phyloP scores from a whole-genome alignment of 2,888 invertebrate genomes.

The Willowsia nigromaculata region DNA sequence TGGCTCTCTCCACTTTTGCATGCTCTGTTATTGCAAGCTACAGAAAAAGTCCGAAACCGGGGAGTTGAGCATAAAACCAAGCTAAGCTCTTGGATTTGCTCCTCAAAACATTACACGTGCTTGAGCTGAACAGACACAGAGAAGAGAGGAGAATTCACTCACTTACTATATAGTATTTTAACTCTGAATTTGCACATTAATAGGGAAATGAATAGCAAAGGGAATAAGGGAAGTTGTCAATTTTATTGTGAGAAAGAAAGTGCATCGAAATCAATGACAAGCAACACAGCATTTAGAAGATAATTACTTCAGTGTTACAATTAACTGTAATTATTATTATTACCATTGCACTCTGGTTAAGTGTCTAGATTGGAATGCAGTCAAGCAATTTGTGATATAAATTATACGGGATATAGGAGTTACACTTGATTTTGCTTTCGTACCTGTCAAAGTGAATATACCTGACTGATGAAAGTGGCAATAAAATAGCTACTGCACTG shows the following conservation, averaged over 20 bases:
- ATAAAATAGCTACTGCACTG: neutral
- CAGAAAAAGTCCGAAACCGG: conserved; percentile 60
- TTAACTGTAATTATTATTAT: neutral
- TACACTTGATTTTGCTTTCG: neutral
- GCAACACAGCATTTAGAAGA: neutral
- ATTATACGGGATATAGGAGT: neutral
- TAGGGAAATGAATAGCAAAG: conserved; percentile 40
- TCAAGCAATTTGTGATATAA: neutral
- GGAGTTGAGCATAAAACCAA: conserved; percentile 69
- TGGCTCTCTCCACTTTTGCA: neutral
- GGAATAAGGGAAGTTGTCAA: conserved; percentile 37
- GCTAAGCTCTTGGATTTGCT: conserved; percentile 65
- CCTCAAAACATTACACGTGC: conserved; percentile 78
- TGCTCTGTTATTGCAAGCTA: conserved; percentile 40
- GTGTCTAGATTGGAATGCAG: neutral
- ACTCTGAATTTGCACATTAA: neutral
- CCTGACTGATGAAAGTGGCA: conserved; percentile 44
- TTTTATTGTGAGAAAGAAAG: conserved; percentile 17
- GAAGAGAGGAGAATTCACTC: neutral
- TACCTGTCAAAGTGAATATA: conserved; percentile 41
- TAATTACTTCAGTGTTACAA: neutral
- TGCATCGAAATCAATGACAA: conserved; percentile 16
- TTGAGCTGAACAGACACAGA: conserved; percentile 71
- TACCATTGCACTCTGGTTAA: neutral
- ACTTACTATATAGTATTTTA: conserved; percentile 8